Base-by-base conservation (phyloP, 2,888 invertebrate species). In the Hypselothyrea guttata region DNA sequence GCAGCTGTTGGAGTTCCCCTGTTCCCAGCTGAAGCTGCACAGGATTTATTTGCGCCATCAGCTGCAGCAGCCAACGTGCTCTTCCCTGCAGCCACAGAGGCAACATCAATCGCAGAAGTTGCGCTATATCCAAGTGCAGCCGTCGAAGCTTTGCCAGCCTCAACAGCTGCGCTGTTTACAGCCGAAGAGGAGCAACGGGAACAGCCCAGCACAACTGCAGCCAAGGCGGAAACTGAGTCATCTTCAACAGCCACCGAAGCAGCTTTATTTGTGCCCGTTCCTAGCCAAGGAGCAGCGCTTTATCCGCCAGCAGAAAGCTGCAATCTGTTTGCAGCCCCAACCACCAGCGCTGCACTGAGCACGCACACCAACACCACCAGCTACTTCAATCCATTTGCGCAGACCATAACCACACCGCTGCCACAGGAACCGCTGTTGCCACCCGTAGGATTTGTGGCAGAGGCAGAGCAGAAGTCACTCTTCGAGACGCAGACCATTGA, bases 341-440 rank as follows among this genome's bases (percentile, higher is more conserved):
- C 4, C 8, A 13, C 7, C 2, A 66, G 67, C 27, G 67, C 16
- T 38, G 52, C 74, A 5, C 15, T 67, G 2, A 61, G 46, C 28
- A 64, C 71, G 2, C 63, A 67, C 8, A 71, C 75, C 42, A 58
- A 59, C 2, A 66, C 67, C 5, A 66, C 75, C 4, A 77, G 75
- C 4, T 77, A 72, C 47, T 83, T 74, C 8, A 82, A 79, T 65
- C 76, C 84, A 1, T 83, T 83, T 37, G 66, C 71, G 2, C 66
- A 70, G 51, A 64, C 69, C 0, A 41, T 69, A 35, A 64, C 73
- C 4, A 85, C 84, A 13, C 59, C 82, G 2, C 16, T 61, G 34
- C 42, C 55, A 1, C 65, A 58, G 38, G 66, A 71, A 3, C 38
- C 64, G 7, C 22, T 73, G 31, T 40, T 75, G 12, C 82, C 84